These are phyloP conservation scores for Hermatobates lingyangjiaoensis DNA, from an alignment of 1,140 invertebrate genomes.

Conservation along the genomic window DNA sequence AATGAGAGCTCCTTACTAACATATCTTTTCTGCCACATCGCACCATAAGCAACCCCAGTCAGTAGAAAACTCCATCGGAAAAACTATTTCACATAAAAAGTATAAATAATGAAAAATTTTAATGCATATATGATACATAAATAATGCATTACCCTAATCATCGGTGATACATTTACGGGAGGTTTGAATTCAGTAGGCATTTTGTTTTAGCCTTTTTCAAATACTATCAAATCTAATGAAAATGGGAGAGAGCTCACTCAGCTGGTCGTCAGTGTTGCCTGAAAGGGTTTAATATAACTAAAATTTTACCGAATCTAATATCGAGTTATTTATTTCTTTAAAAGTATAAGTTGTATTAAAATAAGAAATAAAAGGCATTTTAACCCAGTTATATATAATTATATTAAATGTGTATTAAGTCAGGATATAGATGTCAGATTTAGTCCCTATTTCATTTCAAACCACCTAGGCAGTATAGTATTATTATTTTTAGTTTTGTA, in stretches of 20 bases:
- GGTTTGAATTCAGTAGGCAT: conserved; percentile 10
- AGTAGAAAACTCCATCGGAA: conserved; percentile 11
- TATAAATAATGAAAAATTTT: background rate
- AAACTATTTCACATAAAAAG: conserved; percentile 9
- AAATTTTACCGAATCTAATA: too few relatives aligned
- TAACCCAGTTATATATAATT: too few relatives aligned
- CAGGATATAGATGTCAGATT: too few relatives aligned
- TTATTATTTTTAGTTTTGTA: too few relatives aligned
- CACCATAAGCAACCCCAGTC: conserved; percentile 12
- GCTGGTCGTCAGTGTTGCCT: conserved; percentile 1
- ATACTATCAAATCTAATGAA: background rate
- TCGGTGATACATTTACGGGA: conserved; percentile 15
- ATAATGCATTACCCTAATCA: conserved; percentile 13
- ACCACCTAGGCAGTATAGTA: too few relatives aligned
- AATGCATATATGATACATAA: background rate
- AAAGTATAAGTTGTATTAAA: too few relatives aligned
- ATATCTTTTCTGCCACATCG: conserved; percentile 12
- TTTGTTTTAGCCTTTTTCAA: background rate
- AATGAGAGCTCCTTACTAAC: conserved; percentile 9
- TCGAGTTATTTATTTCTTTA: too few relatives aligned
- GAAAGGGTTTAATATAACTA: too few relatives aligned
- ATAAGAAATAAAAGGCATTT: too few relatives aligned
- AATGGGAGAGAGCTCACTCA: background rate
- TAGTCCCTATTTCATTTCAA: too few relatives aligned
- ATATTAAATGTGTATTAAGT: too few relatives aligned